Evolutionary conservation across 1,140 invertebrate genomes (phyloP).

Genomic region (Zelostemma sp.): DNA sequence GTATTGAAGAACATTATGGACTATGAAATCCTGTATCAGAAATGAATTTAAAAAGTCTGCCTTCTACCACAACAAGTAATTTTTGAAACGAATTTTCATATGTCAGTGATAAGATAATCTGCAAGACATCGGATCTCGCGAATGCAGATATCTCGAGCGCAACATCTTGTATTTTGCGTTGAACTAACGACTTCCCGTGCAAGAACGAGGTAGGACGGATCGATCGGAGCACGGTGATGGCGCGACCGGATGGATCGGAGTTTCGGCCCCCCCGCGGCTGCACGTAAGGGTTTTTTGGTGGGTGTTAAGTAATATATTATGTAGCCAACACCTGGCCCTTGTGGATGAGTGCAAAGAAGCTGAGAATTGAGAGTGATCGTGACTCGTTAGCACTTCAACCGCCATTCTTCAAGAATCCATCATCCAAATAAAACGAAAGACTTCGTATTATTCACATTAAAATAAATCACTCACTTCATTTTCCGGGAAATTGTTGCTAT

Average conservation of each 20-base stretch:
- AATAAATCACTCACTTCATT: background rate
- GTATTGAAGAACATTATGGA: no score
- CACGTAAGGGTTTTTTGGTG: conserved; percentile 51
- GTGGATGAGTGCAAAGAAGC: conserved; percentile 49
- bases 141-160: conserved; percentile 15
- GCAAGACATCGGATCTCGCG: conserved; percentile 19
- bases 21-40: no score
- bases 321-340: conserved; percentile 56
- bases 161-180: conserved; percentile 19
- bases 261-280: conserved; percentile 50
- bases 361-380: conserved; percentile 48
- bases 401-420: conserved; percentile 34
- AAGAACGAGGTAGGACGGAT: conserved; percentile 42
- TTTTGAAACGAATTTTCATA: no score
- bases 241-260: conserved; percentile 51
- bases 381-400: conserved; percentile 45
- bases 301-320: conserved; percentile 66
- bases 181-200: conserved; percentile 33
- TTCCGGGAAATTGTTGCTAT: background rate
- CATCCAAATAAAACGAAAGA: background rate
- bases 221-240: conserved; percentile 46
- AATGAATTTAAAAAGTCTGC: no score
- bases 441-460: background rate
- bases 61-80: no score
- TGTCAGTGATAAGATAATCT: no score